Evolutionary conservation across 2,113 vertebrate species (phyloP), one percentile per base, ranked within the genome.

Genomic region (Sula dactylatra): DNA sequence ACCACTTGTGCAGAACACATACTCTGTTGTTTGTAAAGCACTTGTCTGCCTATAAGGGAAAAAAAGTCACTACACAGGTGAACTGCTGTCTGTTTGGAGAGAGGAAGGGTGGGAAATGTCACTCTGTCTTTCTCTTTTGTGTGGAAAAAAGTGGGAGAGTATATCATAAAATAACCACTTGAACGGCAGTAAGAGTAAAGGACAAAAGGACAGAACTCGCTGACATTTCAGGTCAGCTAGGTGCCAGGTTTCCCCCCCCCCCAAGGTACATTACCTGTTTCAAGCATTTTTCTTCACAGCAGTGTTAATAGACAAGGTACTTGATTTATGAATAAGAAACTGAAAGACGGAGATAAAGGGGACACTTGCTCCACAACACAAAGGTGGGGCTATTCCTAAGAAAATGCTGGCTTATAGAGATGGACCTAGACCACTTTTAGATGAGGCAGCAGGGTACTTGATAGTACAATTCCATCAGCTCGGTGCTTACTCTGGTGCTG

Each of bases 331-430:
- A 80, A 38, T 61, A 72, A 54, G 54, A 77, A 58, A 55, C 27
- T 31, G 47, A 79, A 88, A 77, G 27, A 69, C 6, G 34, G 49
- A 32, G 17, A 32, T 29, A 58, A 52, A 93, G 42, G 45, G 12
- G 19, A 34, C 11, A 10, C 40, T 52, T 91, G 13, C 45, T 87
- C 44, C 62, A 40, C 14, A 78, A 25, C 29, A 78, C n/a, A 76
- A 44, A 56, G 5, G 18, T 52, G 47, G 10, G 42, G 32, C 29
- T 94, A 8, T 66, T 72, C 71, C 67, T 59, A 55, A 34, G 50
- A 49, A 88, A 71, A 50, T 0, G 0, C 9, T 55, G 52, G 20
- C 14, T 47, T 2, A 10, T 18, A 49, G 36, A 67, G 9, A 25
- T 74, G 29, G 50, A 67, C 34, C 14, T 21, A 20, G 52, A 54